Evolutionary conservation across 1,140 invertebrate species (phyloP), one percentile per base, ranked within the genome.

Genomic region (Thaumatotibia leucotreta): DNA sequence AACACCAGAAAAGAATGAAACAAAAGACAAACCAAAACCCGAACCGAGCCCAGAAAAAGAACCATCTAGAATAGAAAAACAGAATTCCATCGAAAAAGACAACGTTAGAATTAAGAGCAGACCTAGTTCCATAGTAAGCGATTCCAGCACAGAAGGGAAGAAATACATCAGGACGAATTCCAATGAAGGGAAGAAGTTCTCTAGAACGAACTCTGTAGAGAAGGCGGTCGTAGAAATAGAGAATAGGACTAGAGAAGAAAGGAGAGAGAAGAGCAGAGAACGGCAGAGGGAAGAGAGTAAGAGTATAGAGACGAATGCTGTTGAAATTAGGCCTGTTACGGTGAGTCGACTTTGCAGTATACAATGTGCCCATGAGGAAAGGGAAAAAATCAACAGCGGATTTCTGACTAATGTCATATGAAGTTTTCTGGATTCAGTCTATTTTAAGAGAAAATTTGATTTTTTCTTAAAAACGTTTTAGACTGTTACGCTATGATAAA

Each of bases 291-390:
- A 61, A n/a, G 70, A 68, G 27, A 66, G 50, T 23, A 63, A 52
- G 63, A 71, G 58, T 66, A 69, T 68, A 31, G 73, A 71, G 27
- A 67, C 52, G 33, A 70, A 74, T 63, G 68, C 77, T 3, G 79
- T 88, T 4, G 87, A 87, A 67, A 81, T 89, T 3, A 80, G 80
- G 66, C 82, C 85, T 35, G 78, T 84, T 35, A 75, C 79, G 71
- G 86, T 89, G 61, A 86, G 84, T 77, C 31, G n/a, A n/a, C n/a
- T n/a, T n/a, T n/a, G n/a, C n/a, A n/a, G n/a, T n/a, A n/a, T n/a
- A n/a, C n/a, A n/a, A n/a, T n/a, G n/a, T n/a, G n/a, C n/a, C n/a
- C n/a, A n/a, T n/a, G n/a, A n/a, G n/a, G n/a, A n/a, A n/a, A n/a
- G n/a, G n/a, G n/a, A n/a, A n/a, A n/a, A n/a, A n/a, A n/a, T n/a